phyloP scores from a whole-genome alignment of 23 tunicate genomes.

The Diplosoma virens region DNA sequence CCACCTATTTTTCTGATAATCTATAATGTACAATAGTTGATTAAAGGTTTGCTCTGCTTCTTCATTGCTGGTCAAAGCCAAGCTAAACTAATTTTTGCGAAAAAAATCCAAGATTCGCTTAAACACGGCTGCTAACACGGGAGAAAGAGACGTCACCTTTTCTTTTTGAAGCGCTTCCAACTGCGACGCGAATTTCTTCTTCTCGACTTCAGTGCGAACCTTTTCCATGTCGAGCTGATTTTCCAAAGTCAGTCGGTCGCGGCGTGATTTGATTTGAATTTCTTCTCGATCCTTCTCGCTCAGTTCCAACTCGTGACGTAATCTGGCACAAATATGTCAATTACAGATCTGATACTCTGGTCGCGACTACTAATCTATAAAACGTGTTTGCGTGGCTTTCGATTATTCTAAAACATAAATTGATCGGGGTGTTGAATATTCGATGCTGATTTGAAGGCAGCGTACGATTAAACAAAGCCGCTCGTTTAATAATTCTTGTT shows the following conservation, averaged over 20 bases:
- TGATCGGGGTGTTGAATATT: too few species aligned
- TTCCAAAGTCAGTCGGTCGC: conserved; percentile 69
- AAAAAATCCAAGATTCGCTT: background rate
- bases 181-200: conserved; percentile 64
- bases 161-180: conserved; percentile 63
- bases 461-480: too few species aligned
- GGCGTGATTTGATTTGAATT: conserved; percentile 42
- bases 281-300: conserved; percentile 24
- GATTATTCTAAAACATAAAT: too few species aligned
- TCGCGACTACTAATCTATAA: too few species aligned
- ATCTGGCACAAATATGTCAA: background rate
- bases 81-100: background rate
- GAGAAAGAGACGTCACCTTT: conserved; percentile 63
- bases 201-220: conserved; percentile 65
- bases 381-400: too few species aligned
- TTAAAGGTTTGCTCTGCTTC: too few species aligned
- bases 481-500: too few species aligned
- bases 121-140: too few species aligned
- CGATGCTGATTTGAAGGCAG: too few species aligned
- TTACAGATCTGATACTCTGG: background rate
- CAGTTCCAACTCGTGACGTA: conserved; percentile 36
- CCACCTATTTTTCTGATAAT: too few species aligned
- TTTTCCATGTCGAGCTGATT: conserved; percentile 90
- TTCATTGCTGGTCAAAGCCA: too few species aligned
- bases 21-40: too few species aligned